Evolutionary conservation across 2,888 invertebrate genomes (phyloP).

Genomic region (Pseudolycoriella hygida): DNA sequence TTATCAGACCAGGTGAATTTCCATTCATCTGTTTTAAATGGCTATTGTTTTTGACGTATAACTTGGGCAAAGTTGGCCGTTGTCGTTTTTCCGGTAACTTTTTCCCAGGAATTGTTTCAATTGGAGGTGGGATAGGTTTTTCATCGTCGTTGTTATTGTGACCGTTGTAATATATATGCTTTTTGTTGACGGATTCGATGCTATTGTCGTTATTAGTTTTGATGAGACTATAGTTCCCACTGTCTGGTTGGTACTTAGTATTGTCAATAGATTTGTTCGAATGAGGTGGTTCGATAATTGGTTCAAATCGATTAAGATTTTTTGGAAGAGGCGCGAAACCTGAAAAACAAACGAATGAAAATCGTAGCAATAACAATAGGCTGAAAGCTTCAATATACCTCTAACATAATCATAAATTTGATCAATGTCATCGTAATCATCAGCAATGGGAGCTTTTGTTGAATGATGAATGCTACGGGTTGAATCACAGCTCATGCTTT

Average conservation of each 20-base stretch:
- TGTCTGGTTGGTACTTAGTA: conserved; percentile 23
- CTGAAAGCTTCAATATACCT: too few species aligned
- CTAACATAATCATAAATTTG: conserved; percentile 92
- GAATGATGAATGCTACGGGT: conserved; percentile 18
- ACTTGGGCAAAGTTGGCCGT: conserved; percentile 51
- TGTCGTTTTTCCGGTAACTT: conserved; percentile 63
- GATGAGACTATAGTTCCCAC: conserved; percentile 27
- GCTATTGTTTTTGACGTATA: conserved; percentile 60
- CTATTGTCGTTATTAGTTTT: conserved; percentile 21
- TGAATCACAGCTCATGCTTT: conserved; percentile 63
- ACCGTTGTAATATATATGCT: conserved; percentile 13
- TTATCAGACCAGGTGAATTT: conserved; percentile 2
- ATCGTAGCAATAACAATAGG: too few species aligned
- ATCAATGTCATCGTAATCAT: conserved; percentile 90
- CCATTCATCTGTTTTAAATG: conserved; percentile 14
- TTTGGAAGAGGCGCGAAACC: conserved; percentile 78
- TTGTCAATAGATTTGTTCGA: conserved; percentile 6
- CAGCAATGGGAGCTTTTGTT: conserved; percentile 42
- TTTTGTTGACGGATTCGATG: conserved; percentile 24
- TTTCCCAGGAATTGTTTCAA: conserved; percentile 79
- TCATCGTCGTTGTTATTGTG: conserved; percentile 35
- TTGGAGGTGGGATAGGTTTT: conserved; percentile 79
- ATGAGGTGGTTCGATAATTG: conserved; percentile 28
- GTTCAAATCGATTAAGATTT: conserved; percentile 34
- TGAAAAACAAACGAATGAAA: too few species aligned